These are phyloP conservation scores for Metacarcinus magister DNA, from an alignment of 2,888 invertebrate genomes.

Conservation along the genomic window DNA sequence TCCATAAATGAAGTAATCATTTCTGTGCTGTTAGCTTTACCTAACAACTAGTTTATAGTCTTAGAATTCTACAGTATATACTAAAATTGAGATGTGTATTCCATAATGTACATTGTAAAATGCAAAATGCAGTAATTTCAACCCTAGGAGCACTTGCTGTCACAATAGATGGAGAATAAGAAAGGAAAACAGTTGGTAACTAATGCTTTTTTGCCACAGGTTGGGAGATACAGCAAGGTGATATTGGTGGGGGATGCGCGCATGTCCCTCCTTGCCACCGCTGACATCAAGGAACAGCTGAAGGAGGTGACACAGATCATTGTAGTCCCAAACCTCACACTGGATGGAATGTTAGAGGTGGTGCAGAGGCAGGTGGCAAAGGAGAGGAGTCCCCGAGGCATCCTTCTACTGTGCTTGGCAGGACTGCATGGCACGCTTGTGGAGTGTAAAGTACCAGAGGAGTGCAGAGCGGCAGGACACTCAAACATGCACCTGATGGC, in stretches of 20 bases:
- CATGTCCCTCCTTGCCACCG: not conserved
- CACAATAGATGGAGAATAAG: not conserved
- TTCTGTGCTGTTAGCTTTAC: no score
- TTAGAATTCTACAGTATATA: no score
- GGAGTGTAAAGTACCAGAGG: not conserved
- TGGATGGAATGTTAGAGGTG: not conserved
- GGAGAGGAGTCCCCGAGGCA: not conserved
- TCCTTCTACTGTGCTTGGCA: conserved; percentile 14
- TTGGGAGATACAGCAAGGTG: not conserved
- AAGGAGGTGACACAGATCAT: not conserved
- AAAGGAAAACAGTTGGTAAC: not conserved
- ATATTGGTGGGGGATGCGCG: not conserved
- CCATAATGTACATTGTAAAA: not conserved
- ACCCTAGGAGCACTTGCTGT: not conserved
- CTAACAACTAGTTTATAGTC: no score
- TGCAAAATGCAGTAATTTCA: not conserved
- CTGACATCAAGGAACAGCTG: not conserved
- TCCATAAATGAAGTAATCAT: no score
- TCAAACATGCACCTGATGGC: not conserved
- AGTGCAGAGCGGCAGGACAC: not conserved
- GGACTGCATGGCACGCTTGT: not conserved
- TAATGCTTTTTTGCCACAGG: not conserved
- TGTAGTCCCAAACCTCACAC: not conserved
- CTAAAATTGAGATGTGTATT: no score
- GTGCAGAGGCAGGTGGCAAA: not conserved